Percentiles rank a stretch among this genome's conserved stretches.
phyloP scores from a whole-genome alignment of 2,797 vertebrate species.

The Kryptopterus vitreolus region DNA sequence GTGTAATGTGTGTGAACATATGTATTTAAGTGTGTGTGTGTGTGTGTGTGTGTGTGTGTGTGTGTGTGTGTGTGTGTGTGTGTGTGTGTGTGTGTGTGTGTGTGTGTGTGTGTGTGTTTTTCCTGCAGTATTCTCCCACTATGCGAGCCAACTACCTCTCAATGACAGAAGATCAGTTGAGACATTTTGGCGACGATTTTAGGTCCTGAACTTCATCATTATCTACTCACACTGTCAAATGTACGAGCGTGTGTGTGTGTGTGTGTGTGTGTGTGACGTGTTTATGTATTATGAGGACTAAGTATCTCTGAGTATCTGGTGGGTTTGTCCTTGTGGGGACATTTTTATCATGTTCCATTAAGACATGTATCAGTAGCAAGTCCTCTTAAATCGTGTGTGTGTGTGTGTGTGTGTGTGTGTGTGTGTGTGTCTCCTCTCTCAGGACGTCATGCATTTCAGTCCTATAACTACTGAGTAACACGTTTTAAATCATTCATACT shows the following conservation, averaged over 20 bases:
- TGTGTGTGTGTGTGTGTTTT: constrained; percentile 52
- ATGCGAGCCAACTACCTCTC: constrained; percentile 95
- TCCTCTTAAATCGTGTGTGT: neutral
- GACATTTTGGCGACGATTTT: constrained; percentile 82
- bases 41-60: constrained; percentile 1
- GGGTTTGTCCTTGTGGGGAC: neutral
- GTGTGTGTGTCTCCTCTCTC: neutral
- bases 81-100: constrained; percentile 6
- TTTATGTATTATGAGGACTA: neutral
- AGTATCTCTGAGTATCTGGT: neutral
- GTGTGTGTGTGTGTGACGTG: neutral
- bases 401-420: constrained; percentile 21
- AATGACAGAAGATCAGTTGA: constrained; percentile 84
- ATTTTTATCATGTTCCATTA: no score
- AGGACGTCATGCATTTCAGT: no score
- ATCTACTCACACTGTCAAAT: neutral
- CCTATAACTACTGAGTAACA: no score
- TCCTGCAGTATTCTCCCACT: constrained; percentile 89
- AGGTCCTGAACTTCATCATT: constrained; percentile 70
- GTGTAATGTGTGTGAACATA: neutral
- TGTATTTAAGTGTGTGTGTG: neutral
- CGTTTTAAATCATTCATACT: no score
- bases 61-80: neutral
- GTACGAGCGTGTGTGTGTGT: neutral
- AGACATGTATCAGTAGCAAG: neutral